Base-by-base conservation (phyloP, 2,797 vertebrate genomes). In the Girardinus metallicus region DNA sequence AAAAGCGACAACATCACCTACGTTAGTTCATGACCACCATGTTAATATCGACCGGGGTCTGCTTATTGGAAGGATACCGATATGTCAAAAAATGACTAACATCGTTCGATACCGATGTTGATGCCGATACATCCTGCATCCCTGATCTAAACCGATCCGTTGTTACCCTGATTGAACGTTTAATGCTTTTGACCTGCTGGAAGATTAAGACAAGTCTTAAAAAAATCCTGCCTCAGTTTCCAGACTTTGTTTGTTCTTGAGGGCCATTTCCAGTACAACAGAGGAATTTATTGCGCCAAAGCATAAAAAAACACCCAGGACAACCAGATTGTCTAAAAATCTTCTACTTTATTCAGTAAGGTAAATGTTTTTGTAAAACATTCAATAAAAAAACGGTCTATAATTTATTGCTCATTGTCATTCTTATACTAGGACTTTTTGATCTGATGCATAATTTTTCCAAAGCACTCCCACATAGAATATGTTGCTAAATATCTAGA, bases 321-420 rank as follows among this genome's bases (percentile, higher is more conserved):
- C 91, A 80, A 85, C 51, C 53, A 80, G 81, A 72, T 84, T 90
- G 93, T 96, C 94, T 96, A 95, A 95, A 96, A 96, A 95, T 94
- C 80, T 73, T 95, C 95, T 96, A 96, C 94, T 96, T 96, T 96
- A 96, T 96, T 96, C 84, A 92, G 83, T 90, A 93, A 93, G 93
- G 93, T 93, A 94, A 93, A 95, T 93, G 91, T 93, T 94, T 91
- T 93, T 96, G 95, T 92, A 96, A 96, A 96, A 96, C 95, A 96
- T 96, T 94, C 93, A 96, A 96, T 96, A 96, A 94, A 96, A 95
- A 95, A 96, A 96, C 92, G 80, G 90, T 93, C 83, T 91, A 94
- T 90, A 88, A 91, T 94, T 96, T 96, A 96, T 96, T 96, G 96
- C 96, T 96, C 89, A 83, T 94, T 88, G 88, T 94, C 91, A 92